A percentile compares a stretch with the other conserved stretches of the same genome.
These are phyloP conservation scores for Indicator indicator DNA, from an alignment of 2,113 vertebrate species.

Conservation along the genomic window DNA sequence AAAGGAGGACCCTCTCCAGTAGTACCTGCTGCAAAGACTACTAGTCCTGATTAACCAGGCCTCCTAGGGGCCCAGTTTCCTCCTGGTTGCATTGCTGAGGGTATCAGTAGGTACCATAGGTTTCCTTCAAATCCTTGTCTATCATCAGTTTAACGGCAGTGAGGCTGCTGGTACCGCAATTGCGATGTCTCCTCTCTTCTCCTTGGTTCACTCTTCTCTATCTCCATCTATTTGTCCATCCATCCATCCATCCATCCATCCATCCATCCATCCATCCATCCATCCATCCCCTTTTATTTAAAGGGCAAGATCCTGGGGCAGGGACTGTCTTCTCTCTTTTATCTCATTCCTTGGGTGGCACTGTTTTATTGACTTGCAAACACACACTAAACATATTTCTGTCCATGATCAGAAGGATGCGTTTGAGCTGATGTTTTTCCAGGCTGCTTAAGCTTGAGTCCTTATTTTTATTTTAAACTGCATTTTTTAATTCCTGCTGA, in stretches of 20 bases:
- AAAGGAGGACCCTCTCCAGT: neutral
- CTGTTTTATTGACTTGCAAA: neutral
- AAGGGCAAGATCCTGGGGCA: neutral
- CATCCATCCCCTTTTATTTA: neutral
- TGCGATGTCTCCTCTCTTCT: neutral
- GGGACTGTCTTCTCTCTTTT: neutral
- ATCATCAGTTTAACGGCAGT: neutral
- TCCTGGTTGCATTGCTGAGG: neutral
- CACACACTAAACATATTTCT: neutral
- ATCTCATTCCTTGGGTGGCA: neutral
- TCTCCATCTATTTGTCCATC: neutral
- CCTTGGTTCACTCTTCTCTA: neutral
- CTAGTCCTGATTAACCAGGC: neutral
- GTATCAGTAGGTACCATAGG: neutral
- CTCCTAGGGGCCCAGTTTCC: neutral
- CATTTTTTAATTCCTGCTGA: neutral
- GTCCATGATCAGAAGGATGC: neutral
- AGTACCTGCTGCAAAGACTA: neutral
- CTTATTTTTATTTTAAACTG: neutral
- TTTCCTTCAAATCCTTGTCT: neutral
- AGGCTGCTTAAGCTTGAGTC: neutral
- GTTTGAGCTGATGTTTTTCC: neutral
- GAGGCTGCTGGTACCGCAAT: neutral
- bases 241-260: neutral
- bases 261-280: neutral